Evolutionary conservation across 2,113 vertebrate genomes (phyloP).

Genomic region (Chitala chitala): DNA sequence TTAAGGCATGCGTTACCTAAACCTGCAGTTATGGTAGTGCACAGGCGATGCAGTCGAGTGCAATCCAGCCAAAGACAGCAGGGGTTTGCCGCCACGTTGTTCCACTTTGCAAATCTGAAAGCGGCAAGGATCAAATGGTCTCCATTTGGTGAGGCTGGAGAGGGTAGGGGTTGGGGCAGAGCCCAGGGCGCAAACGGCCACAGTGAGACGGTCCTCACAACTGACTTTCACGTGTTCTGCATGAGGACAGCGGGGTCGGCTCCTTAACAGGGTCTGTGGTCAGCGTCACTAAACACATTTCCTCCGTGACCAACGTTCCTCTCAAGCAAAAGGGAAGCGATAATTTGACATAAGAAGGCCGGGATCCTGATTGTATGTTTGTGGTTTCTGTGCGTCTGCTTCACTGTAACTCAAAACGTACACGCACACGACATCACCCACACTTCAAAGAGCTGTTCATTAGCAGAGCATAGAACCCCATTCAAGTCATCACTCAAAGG

Average conservation of each 20-base stretch:
- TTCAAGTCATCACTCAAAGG: no score
- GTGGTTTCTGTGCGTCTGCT: background rate
- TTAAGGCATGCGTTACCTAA: no score
- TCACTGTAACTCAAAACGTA: background rate
- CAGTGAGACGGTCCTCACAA: background rate
- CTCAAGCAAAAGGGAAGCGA: background rate
- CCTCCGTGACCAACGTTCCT: background rate
- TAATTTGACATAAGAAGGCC: background rate
- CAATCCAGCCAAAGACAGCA: background rate
- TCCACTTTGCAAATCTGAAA: background rate
- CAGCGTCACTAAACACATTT: no score
- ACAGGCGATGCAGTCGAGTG: no score
- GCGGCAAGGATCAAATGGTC: background rate
- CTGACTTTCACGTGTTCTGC: background rate
- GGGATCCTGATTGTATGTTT: background rate
- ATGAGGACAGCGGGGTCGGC: background rate
- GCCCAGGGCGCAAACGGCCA: background rate
- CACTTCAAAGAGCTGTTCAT: background rate
- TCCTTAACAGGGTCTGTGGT: no score
- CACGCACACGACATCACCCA: background rate
- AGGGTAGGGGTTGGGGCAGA: background rate
- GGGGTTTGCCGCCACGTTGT: background rate
- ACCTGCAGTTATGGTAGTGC: no score
- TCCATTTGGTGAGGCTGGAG: background rate
- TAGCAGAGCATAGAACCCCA: no score